These are phyloP conservation scores for Sesia apiformis DNA, from an alignment of 2,888 invertebrate species.

Conservation along the genomic window DNA sequence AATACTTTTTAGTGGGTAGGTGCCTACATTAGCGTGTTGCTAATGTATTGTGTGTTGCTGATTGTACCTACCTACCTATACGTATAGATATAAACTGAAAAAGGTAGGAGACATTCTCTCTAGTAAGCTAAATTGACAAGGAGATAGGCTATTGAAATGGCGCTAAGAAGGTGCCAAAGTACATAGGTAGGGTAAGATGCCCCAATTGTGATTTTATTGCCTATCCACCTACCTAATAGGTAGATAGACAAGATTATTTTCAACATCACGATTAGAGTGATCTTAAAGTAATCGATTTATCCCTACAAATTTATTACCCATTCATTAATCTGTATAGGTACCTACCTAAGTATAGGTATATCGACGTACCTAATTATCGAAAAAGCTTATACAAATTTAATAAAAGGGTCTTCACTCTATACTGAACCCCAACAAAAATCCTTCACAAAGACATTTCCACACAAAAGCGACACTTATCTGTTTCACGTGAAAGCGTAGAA, in stretches of 20 bases:
- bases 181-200: too few species aligned
- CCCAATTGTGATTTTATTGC: not conserved
- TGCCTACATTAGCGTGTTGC: too few species aligned
- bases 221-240: not conserved
- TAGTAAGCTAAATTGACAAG: too few species aligned
- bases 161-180: too few species aligned
- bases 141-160: too few species aligned
- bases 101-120: too few species aligned
- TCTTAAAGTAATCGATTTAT: not conserved
- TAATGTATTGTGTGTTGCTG: too few species aligned
- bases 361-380: not conserved
- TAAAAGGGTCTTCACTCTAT: not conserved
- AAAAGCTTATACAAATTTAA: not conserved
- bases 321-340: not conserved
- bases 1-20: too few species aligned
- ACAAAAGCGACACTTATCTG: conserved; percentile 26
- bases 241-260: not conserved
- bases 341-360: not conserved
- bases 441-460: conserved; percentile 4
- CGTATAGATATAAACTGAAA: too few species aligned
- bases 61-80: too few species aligned
- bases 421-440: not conserved
- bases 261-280: not conserved
- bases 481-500: conserved; percentile 48
- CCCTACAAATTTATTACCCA: not conserved